phyloP scores from a whole-genome alignment of 2,113 vertebrate genomes.

The Mesembrinibis cayennensis region DNA sequence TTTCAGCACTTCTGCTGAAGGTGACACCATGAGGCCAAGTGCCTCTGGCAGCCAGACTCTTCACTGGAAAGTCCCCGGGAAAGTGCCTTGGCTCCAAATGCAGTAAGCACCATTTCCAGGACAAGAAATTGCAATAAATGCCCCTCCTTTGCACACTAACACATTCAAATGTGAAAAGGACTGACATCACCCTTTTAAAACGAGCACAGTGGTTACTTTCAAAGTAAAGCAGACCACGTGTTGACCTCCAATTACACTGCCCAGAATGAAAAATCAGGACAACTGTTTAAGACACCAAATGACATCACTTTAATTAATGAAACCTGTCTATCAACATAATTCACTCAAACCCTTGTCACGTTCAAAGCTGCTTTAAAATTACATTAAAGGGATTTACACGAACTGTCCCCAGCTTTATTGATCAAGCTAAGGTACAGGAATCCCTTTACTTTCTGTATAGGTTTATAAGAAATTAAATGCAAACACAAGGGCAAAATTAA shows the following conservation, averaged over 20 bases:
- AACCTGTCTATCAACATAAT: slow-evolving; percentile 50
- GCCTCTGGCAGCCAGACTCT: background rate
- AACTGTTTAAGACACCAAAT: slow-evolving; percentile 37
- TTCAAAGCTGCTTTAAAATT: slow-evolving; percentile 58
- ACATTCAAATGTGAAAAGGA: background rate
- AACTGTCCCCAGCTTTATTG: background rate
- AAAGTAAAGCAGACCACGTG: slow-evolving; percentile 5
- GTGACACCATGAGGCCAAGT: background rate
- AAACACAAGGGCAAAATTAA: background rate
- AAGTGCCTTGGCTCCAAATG: background rate
- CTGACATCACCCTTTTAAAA: slow-evolving; percentile 22
- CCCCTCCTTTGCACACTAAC: background rate
- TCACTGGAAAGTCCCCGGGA: background rate
- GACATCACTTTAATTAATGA: slow-evolving; percentile 53
- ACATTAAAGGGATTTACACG: background rate
- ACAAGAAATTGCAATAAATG: background rate
- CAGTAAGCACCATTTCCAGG: background rate
- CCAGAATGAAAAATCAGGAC: slow-evolving; percentile 26
- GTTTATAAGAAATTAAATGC: background rate
- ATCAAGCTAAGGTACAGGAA: background rate
- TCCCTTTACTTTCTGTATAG: background rate
- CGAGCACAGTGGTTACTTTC: slow-evolving; percentile 14
- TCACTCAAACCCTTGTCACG: slow-evolving; percentile 44
- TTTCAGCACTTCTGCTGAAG: background rate
- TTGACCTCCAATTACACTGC: slow-evolving; percentile 37